Evolutionary conservation across 2,113 vertebrate species (phyloP).

Genomic region (Cochlearius cochlearius): DNA sequence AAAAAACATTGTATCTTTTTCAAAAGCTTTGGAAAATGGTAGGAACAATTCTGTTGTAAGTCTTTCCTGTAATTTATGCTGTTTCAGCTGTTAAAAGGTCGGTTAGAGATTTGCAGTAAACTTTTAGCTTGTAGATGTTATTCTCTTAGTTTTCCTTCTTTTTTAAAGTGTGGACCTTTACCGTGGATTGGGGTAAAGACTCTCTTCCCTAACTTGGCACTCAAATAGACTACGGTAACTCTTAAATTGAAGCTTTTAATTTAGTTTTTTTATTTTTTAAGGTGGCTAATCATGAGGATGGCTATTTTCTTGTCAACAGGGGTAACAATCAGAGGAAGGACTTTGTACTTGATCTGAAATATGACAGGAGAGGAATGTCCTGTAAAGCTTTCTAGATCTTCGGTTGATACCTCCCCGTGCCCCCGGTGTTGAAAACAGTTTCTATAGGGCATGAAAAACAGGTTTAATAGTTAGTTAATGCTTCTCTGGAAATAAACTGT

Average conservation of each 20-base stretch:
- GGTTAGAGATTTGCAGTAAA: neutral
- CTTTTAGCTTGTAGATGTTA: neutral
- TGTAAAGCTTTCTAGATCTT: neutral
- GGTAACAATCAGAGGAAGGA: neutral
- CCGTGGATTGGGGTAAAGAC: neutral
- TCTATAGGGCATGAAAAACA: neutral
- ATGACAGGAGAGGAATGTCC: neutral
- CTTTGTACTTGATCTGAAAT: neutral
- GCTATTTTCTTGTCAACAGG: neutral
- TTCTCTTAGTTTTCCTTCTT: neutral
- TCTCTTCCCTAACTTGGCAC: neutral
- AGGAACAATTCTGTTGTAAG: neutral
- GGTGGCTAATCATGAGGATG: neutral
- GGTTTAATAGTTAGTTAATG: neutral
- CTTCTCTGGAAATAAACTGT: neutral
- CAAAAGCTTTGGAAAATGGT: neutral
- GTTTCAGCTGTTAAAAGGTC: neutral
- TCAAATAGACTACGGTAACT: neutral
- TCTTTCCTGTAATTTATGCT: neutral
- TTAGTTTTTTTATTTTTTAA: neutral
- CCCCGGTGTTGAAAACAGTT: neutral
- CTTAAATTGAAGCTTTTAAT: neutral
- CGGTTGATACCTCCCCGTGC: neutral
- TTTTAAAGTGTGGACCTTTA: neutral
- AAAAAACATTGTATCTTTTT: neutral